phyloP scores from a whole-genome alignment of 2,888 invertebrate species.

The Spisula solida region DNA sequence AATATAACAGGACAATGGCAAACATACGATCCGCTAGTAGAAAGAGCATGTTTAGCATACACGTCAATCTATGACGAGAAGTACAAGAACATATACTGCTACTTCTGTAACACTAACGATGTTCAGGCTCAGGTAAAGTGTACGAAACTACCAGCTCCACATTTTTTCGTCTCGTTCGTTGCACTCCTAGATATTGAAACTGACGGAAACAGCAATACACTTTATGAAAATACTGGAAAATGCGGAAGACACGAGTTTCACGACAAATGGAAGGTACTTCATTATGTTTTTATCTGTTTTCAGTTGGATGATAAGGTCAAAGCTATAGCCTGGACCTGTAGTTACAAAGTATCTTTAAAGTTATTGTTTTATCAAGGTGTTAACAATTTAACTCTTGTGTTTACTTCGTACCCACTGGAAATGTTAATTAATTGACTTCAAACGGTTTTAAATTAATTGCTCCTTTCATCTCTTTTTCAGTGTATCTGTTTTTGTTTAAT shows the following conservation, averaged over 20 bases:
- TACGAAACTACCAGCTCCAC: neutral
- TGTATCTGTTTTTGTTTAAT: too few relatives aligned
- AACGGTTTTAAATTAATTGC: too few relatives aligned
- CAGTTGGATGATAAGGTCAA: too few relatives aligned
- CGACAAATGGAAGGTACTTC: slow-evolving; percentile 27
- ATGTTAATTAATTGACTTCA: too few relatives aligned
- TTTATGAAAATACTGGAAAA: neutral
- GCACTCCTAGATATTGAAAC: neutral
- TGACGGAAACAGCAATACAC: neutral
- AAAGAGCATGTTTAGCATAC: slow-evolving; percentile 47
- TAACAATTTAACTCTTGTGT: too few relatives aligned
- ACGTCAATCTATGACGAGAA: slow-evolving; percentile 31
- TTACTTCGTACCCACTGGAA: too few relatives aligned
- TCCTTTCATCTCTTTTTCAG: too few relatives aligned
- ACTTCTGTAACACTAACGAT: slow-evolving; percentile 43
- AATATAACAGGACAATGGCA: slow-evolving; percentile 53
- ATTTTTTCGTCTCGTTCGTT: neutral
- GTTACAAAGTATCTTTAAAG: too few relatives aligned
- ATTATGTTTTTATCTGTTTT: too few relatives aligned
- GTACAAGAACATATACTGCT: slow-evolving; percentile 55
- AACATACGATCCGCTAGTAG: slow-evolving; percentile 49
- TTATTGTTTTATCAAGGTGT: too few relatives aligned
- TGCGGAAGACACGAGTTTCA: neutral
- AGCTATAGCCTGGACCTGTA: too few relatives aligned
- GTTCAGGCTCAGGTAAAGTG: neutral